These are phyloP conservation scores for Oegoconia quadripuncta DNA, from an alignment of 2,888 invertebrate species.

Conservation along the genomic window DNA sequence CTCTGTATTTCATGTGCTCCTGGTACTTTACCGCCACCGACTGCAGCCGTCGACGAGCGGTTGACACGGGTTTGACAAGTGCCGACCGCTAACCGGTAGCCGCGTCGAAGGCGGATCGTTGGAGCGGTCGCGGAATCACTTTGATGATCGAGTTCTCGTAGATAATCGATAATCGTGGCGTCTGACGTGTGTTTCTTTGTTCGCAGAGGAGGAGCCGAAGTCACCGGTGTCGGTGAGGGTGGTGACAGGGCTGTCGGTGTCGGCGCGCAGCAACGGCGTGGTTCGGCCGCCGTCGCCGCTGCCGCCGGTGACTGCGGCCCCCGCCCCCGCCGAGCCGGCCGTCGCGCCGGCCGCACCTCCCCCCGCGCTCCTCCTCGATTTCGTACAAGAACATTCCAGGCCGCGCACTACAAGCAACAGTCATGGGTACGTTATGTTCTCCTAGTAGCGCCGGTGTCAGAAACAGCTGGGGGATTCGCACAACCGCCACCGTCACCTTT, in stretches of 20 bases:
- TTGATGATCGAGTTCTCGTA: constrained; percentile 35
- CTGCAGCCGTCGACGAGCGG: constrained; percentile 71
- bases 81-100: constrained; percentile 37
- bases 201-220: constrained; percentile 73
- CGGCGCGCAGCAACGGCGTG: constrained; percentile 60
- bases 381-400: constrained; percentile 77
- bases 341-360: constrained; percentile 34
- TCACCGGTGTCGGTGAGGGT: constrained; percentile 65
- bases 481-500: neutral
- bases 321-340: constrained; percentile 17
- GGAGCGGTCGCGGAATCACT: constrained; percentile 24
- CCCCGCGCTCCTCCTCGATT: constrained; percentile 59
- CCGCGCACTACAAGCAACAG: constrained; percentile 67
- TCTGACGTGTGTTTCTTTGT: constrained; percentile 41
- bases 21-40: constrained; percentile 77
- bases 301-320: constrained; percentile 26
- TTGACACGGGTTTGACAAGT: constrained; percentile 72
- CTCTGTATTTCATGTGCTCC: constrained; percentile 52
- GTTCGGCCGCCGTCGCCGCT: constrained; percentile 39
- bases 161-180: constrained; percentile 12
- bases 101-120: constrained; percentile 9
- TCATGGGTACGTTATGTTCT: constrained; percentile 65
- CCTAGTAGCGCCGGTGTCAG: constrained; percentile 57
- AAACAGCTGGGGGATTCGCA: constrained; percentile 63
- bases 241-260: constrained; percentile 58